A percentile compares a stretch with the other conserved stretches of the same genome.
phyloP scores from a whole-genome alignment of 2,888 invertebrate genomes.

The Noctua fimbriata region DNA sequence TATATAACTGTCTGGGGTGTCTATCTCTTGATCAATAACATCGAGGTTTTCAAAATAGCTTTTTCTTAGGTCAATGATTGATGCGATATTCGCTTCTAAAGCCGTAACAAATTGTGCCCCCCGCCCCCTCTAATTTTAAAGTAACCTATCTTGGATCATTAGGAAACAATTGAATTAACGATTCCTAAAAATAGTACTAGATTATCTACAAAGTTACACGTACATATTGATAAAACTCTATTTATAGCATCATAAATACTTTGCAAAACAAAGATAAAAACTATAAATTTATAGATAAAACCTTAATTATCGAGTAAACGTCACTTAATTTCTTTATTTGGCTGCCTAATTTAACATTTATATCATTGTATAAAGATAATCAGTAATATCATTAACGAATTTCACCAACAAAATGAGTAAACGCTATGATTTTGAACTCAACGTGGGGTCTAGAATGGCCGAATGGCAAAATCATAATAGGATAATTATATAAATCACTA shows the following conservation, averaged over 20 bases:
- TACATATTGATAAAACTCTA: slow-evolving; percentile 16
- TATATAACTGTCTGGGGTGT: background rate
- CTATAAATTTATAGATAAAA: slow-evolving; percentile 13
- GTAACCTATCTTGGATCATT: background rate
- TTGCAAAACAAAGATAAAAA: slow-evolving; percentile 22
- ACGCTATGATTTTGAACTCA: no score
- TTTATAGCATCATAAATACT: slow-evolving; percentile 18
- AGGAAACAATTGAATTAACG: background rate
- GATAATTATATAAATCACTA: no score
- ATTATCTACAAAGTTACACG: slow-evolving; percentile 5
- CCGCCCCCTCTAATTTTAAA: no score
- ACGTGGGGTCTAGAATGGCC: no score
- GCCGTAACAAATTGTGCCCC: background rate
- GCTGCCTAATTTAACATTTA: background rate
- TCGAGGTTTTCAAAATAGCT: background rate
- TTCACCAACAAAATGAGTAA: no score
- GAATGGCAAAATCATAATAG: no score
- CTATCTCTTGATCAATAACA: background rate
- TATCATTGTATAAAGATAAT: no score
- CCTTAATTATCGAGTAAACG: slow-evolving; percentile 13
- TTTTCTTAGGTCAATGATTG: no score
- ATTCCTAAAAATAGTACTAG: slow-evolving; percentile 5
- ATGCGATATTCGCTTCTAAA: background rate
- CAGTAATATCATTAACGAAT: no score
- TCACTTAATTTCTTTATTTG: background rate